Evolutionary conservation across 2,113 vertebrate genomes (phyloP).

Genomic region (Regulus satrapa): DNA sequence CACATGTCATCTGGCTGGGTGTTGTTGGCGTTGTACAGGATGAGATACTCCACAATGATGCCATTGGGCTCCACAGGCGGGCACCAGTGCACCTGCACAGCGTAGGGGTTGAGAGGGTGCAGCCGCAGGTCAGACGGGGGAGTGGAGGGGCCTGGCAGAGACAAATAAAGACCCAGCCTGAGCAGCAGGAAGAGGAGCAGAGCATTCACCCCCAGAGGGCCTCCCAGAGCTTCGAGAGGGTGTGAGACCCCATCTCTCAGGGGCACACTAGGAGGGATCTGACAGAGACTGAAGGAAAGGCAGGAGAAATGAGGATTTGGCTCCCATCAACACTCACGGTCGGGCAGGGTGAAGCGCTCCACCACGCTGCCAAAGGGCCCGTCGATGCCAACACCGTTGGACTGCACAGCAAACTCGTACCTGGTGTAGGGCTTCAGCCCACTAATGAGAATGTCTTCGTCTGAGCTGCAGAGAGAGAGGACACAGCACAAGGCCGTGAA

Average conservation of each 20-base stretch:
- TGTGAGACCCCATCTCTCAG: neutral
- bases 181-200: neutral
- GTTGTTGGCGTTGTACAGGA: slow-evolving; percentile 86
- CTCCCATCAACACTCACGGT: slow-evolving; percentile 78
- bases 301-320: neutral
- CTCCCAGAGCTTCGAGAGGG: neutral
- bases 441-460: slow-evolving; percentile 87
- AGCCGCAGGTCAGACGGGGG: slow-evolving; percentile 89
- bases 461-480: slow-evolving; percentile 74
- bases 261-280: neutral
- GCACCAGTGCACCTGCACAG: slow-evolving; percentile 91
- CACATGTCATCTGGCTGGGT: slow-evolving; percentile 87
- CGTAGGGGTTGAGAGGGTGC: slow-evolving; percentile 82
- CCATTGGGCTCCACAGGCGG: slow-evolving; percentile 92
- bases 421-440: slow-evolving; percentile 92
- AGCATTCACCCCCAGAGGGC: neutral
- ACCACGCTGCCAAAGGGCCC: slow-evolving; percentile 90
- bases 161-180: neutral
- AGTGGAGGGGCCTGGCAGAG: slow-evolving; percentile 82
- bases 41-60: slow-evolving; percentile 87
- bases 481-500: neutral
- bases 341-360: slow-evolving; percentile 87
- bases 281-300: neutral
- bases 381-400: slow-evolving; percentile 81
- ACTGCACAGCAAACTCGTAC: slow-evolving; percentile 94